Evolutionary conservation across 2,113 vertebrate species (phyloP).

Genomic region (Austrofundulus limnaeus): DNA sequence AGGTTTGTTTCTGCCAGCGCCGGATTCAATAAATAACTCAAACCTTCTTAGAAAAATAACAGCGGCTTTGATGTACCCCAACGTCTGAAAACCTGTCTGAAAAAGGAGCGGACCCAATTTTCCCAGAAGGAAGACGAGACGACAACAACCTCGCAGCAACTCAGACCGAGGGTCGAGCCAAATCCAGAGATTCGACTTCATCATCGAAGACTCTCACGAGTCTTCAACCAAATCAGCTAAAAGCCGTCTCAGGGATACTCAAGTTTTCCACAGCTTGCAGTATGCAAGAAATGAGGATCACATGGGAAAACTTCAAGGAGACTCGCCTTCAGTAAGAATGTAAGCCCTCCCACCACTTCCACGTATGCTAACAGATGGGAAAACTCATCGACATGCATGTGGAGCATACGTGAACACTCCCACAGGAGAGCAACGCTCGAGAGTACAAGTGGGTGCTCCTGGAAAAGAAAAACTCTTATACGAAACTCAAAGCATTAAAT

Average conservation of each 20-base stretch:
- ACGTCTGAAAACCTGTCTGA: conserved; percentile 30
- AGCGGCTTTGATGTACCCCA: background rate
- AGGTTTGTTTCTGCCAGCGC: conserved; percentile 14
- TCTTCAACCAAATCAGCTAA: conserved; percentile 8
- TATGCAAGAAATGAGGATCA: conserved; percentile 61
- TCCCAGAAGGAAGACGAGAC: conserved; percentile 23
- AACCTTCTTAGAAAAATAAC: conserved; percentile 28
- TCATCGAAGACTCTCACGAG: conserved; percentile 29
- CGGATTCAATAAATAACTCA: conserved; percentile 19
- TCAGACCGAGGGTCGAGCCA: conserved; percentile 20
- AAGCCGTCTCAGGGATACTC: background rate
- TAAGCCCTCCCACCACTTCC: background rate
- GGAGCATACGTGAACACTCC: background rate
- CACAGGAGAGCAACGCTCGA: conserved; percentile 15
- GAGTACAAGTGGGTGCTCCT: conserved; percentile 40
- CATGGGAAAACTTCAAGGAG: conserved; percentile 61
- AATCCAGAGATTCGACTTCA: conserved; percentile 37
- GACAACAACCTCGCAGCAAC: background rate
- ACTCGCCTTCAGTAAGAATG: conserved; percentile 63
- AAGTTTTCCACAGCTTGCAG: conserved; percentile 23
- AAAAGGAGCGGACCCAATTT: conserved; percentile 35
- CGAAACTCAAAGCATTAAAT: conserved; percentile 10
- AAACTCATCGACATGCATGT: conserved; percentile 37
- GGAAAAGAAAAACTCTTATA: conserved; percentile 38
- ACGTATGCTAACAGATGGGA: conserved; percentile 46